Evolutionary conservation across 2,888 invertebrate species (phyloP).

Genomic region (Escarpia spicata): DNA sequence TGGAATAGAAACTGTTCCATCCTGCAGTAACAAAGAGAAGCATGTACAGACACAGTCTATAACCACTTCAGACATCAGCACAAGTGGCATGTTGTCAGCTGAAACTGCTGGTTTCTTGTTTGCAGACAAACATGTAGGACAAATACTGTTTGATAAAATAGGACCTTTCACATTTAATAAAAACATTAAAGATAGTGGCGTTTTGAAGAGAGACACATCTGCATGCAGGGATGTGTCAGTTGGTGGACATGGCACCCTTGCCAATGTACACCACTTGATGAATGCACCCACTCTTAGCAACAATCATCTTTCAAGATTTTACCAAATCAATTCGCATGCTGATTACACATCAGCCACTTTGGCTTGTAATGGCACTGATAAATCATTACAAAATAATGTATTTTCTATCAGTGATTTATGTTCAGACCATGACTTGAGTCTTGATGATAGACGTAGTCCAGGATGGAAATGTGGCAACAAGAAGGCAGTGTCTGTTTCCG

Average conservation of each 20-base stretch:
- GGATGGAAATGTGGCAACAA: neutral
- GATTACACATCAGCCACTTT: neutral
- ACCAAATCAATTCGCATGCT: neutral
- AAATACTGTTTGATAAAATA: neutral
- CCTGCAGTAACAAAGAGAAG: neutral
- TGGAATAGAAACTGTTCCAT: neutral
- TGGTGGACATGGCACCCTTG: neutral
- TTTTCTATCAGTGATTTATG: neutral
- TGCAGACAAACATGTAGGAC: neutral
- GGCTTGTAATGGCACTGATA: neutral
- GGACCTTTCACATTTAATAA: neutral
- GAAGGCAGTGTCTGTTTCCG: neutral
- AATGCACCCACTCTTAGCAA: neutral
- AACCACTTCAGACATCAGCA: neutral
- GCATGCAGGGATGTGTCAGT: neutral
- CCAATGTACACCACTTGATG: neutral
- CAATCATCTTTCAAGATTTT: neutral
- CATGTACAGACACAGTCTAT: neutral
- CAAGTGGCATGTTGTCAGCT: neutral
- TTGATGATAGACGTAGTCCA: neutral
- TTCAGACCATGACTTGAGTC: slow-evolving; percentile 1
- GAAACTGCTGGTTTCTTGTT: neutral
- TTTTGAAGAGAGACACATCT: neutral
- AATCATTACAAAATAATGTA: neutral
- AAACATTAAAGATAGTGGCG: neutral